A percentile compares a stretch with the other conserved stretches of the same genome.
Conservation (phyloP, 92 coral and sea anemone species). For the Heliopora coerulea region DNA sequence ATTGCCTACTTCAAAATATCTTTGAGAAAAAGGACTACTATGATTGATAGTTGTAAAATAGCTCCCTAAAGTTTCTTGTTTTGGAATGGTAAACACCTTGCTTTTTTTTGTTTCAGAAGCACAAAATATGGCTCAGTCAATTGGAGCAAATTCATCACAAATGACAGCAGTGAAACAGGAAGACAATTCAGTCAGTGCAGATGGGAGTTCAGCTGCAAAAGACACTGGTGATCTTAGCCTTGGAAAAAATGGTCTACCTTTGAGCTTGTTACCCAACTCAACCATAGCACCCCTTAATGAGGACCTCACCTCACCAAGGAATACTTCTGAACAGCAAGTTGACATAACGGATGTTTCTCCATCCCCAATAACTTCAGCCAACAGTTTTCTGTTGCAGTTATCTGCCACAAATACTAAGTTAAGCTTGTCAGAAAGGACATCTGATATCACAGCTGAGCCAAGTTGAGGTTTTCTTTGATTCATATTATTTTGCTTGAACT, state of each 20-base stretch:
- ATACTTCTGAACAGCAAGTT: slow-evolving; percentile 5
- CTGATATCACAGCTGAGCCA: neutral
- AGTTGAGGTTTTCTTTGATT: neutral
- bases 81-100: too few relatives aligned
- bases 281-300: neutral
- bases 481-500: too few relatives aligned
- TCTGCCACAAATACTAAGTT: neutral
- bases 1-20: too few relatives aligned
- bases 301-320: neutral
- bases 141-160: neutral
- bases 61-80: too few relatives aligned
- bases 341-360: slow-evolving; percentile 25
- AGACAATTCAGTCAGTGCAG: neutral
- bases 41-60: too few relatives aligned
- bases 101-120: slow-evolving; percentile 16
- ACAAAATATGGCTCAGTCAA: slow-evolving; percentile 19
- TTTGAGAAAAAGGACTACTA: too few relatives aligned
- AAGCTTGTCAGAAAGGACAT: neutral
- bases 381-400: slow-evolving; percentile 13
- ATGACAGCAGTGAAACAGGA: neutral
- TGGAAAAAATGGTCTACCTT: neutral
- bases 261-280: neutral
- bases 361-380: slow-evolving; percentile 36
- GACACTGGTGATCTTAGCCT: neutral
- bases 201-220: neutral